phyloP scores from a whole-genome alignment of 2,113 vertebrate species.

The Cynopterus brachyotis region DNA sequence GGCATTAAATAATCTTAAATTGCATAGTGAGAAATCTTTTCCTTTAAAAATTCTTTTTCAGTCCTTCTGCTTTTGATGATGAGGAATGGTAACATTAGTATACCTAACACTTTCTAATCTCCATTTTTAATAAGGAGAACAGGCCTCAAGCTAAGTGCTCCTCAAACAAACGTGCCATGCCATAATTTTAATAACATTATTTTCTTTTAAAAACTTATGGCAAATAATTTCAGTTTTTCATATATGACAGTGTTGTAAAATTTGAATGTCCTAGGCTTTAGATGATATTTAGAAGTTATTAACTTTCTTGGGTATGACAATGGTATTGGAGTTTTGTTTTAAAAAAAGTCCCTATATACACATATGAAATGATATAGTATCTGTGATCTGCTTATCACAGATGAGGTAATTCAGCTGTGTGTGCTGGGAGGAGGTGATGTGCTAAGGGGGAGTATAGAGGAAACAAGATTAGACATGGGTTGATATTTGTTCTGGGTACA shows the following conservation, averaged over 20 bases:
- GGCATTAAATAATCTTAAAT: not conserved
- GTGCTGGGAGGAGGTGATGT: not conserved
- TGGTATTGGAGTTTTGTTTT: not conserved
- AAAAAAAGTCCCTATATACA: not conserved
- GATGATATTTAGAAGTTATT: not conserved
- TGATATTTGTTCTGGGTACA: not conserved
- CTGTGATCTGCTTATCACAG: not conserved
- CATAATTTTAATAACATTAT: constrained; percentile 18
- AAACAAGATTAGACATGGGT: not conserved
- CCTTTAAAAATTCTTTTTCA: not conserved
- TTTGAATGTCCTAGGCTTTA: not conserved
- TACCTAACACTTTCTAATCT: not conserved
- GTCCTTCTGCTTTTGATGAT: not conserved
- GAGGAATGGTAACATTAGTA: not conserved
- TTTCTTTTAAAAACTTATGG: constrained; percentile 21
- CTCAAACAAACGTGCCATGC: not conserved
- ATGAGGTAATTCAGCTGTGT: not conserved
- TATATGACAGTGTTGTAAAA: not conserved
- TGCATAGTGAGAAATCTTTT: not conserved
- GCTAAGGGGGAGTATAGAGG: not conserved
- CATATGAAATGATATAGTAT: not conserved
- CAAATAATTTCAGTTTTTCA: not conserved
- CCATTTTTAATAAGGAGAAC: constrained; percentile 29
- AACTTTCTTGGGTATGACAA: not conserved
- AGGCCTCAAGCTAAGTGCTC: not conserved